Evolutionary conservation across 2,888 invertebrate species (phyloP).

Genomic region (Neoaliturus tenellus): DNA sequence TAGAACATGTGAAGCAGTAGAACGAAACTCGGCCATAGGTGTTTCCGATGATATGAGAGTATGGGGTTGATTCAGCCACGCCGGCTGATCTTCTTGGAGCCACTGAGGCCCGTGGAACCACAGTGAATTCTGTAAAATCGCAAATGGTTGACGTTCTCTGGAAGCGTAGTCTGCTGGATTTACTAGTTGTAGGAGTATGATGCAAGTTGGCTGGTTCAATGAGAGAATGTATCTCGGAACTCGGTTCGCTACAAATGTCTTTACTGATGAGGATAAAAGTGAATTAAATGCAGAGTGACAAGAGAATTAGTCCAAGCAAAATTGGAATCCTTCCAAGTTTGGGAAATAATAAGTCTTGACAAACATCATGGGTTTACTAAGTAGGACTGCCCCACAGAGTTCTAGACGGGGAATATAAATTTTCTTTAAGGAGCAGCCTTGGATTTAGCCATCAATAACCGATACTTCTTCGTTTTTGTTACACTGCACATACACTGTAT

Average conservation of each 20-base stretch:
- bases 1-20: too few species aligned
- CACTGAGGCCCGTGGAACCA: background rate
- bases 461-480: too few species aligned
- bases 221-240: background rate
- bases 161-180: background rate
- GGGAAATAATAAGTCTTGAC: too few species aligned
- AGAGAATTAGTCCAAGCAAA: background rate
- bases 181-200: background rate
- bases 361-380: too few species aligned
- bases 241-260: conserved; percentile 19
- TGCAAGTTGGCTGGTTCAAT: too few species aligned
- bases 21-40: too few species aligned
- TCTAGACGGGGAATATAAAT: too few species aligned
- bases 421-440: background rate
- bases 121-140: background rate
- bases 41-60: too few species aligned
- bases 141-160: background rate
- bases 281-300: background rate
- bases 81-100: too few species aligned
- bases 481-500: background rate
- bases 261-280: background rate
- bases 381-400: too few species aligned
- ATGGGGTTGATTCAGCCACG: too few species aligned
- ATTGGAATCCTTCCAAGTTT: too few species aligned
- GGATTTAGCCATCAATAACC: background rate